phyloP scores from a whole-genome alignment of 2,113 vertebrate genomes.

The Serilophus lunatus region DNA sequence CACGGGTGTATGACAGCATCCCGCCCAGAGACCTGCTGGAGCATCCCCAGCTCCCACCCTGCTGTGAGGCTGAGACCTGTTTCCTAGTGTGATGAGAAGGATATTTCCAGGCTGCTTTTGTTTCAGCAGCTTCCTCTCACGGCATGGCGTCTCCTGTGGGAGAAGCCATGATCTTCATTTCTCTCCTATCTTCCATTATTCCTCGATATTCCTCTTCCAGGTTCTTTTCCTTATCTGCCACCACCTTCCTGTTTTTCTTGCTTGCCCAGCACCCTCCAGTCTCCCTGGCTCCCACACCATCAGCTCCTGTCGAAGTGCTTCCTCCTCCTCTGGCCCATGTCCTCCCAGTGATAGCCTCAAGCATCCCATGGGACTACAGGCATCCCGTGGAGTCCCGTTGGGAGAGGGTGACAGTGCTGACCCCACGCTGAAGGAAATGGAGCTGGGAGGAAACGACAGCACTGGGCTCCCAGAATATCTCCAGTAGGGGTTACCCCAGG shows the following conservation, averaged over 20 bases:
- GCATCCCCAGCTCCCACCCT: not conserved
- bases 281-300: not conserved
- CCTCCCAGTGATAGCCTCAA: conserved; percentile 15
- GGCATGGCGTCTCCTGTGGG: fast-evolving
- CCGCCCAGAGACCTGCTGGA: not conserved
- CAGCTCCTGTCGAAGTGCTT: conserved; percentile 6
- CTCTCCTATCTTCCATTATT: conserved; percentile 12
- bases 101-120: not conserved
- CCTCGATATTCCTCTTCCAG: not conserved
- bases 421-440: not conserved
- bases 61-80: not conserved
- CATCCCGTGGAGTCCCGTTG: not conserved
- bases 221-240: conserved; percentile 58
- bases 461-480: conserved; percentile 14
- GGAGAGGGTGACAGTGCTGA: not conserved
- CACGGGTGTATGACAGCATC: fast-evolving
- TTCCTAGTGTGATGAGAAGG: not conserved
- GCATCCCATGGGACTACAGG: not conserved
- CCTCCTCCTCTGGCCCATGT: not conserved
- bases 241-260: conserved; percentile 70
- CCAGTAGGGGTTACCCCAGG: not conserved
- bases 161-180: not conserved
- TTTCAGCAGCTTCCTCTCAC: not conserved
- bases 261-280: not conserved
- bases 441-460: not conserved